Evolutionary conservation across 2,113 vertebrate species (phyloP).

Genomic region (Siniperca chuatsi): DNA sequence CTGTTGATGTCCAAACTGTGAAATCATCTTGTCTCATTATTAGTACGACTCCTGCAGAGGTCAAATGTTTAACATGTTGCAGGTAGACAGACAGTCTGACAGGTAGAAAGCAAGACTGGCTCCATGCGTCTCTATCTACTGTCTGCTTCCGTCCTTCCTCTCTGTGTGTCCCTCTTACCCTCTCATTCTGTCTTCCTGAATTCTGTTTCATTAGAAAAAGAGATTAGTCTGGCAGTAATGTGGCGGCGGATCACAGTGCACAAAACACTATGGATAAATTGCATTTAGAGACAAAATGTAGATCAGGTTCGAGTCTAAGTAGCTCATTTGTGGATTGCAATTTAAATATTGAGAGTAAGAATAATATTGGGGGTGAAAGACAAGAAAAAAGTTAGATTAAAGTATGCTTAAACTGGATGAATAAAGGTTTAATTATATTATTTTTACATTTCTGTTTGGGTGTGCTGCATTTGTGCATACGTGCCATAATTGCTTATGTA

Average conservation of each 20-base stretch:
- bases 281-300: slow-evolving; percentile 13
- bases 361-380: slow-evolving; percentile 3
- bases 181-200: slow-evolving; percentile 38
- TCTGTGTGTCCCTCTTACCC: slow-evolving; percentile 31
- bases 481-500: not conserved
- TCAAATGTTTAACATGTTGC: slow-evolving; percentile 36
- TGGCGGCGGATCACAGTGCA: slow-evolving; percentile 5
- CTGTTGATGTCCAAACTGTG: slow-evolving; percentile 47
- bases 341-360: slow-evolving; percentile 8
- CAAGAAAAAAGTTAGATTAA: not conserved
- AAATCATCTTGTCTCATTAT: slow-evolving; percentile 44
- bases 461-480: not conserved
- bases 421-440: not conserved
- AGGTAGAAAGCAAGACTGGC: slow-evolving; percentile 35
- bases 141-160: slow-evolving; percentile 28
- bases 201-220: slow-evolving; percentile 43
- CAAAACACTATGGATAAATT: slow-evolving; percentile 15
- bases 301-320: slow-evolving; percentile 20
- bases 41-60: slow-evolving; percentile 34
- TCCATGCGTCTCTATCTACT: slow-evolving; percentile 37
- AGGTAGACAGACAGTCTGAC: slow-evolving; percentile 46
- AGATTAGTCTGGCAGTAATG: slow-evolving; percentile 38
- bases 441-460: slow-evolving; percentile 1
- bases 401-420: not conserved
- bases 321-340: slow-evolving; percentile 26